Base-by-base conservation (phyloP, 2,797 vertebrate species). In the Cheirogaleus major region DNA sequence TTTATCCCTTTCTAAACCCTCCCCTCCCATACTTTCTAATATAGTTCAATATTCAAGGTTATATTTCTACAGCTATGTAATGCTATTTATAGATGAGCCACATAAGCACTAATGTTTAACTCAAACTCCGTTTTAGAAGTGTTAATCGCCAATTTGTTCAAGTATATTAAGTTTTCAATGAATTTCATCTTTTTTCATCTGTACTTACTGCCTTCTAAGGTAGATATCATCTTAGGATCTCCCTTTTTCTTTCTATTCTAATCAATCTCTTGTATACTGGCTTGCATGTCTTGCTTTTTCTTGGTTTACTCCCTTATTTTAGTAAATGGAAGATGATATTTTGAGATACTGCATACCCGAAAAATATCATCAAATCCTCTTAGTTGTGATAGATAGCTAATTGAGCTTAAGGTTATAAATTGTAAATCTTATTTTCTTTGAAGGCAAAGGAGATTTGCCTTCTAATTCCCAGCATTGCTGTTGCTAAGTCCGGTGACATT, bases 381-480 rank as follows among this genome's bases (percentile, higher is more conserved):
- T 76, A 25, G 17, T 22, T 59, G 45, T 69, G 50, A 87, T 12
- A 63, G 8, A 75, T 17, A 86, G 41, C 20, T 61, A 12, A 86
- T 11, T 48, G 48, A 63, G 45, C 57, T 94, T 90, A 63, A 45
- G 88, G 25, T 84, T 85, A 75, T 67, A 55, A 59, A 32, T 30
- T 72, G n/a, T 57, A 55, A 79, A 69, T 90, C 43, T 79, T 38
- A 45, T 65, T 59, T 13, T 4, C 78, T 91, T 72, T 15, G 63
- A 93, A 86, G 48, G 3, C 59, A 50, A 97, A 95, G 4, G 25
- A 73, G 85, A 80, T 50, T 95, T 91, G 72, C 69, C 59, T 75
- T 83, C 57, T 57, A 69, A 38, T 23, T 91, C 15, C 35, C 30
- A 61, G 6, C 7, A 84, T 32, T 55, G n/a, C 27, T 75, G 12